phyloP scores from a whole-genome alignment of 2,113 vertebrate species.

The Xiphias gladius region DNA sequence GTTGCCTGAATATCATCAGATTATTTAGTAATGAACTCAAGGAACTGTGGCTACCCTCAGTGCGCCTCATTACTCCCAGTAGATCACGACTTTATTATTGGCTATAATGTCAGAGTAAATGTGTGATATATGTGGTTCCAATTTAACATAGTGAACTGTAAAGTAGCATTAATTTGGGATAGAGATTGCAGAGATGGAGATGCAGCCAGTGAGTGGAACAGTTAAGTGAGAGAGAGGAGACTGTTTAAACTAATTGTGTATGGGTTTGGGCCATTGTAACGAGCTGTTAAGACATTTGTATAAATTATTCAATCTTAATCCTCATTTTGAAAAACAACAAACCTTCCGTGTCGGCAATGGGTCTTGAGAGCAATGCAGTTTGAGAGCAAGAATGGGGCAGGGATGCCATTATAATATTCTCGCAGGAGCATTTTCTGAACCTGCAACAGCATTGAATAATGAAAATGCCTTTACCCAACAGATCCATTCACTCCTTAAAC shows the following conservation, averaged over 20 bases:
- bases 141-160: conserved; percentile 57
- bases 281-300: conserved; percentile 69
- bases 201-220: conserved; percentile 16
- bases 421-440: conserved; percentile 62
- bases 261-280: conserved; percentile 54
- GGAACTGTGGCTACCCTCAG: conserved; percentile 50
- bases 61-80: conserved; percentile 67
- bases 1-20: conserved; percentile 46
- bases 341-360: conserved; percentile 50
- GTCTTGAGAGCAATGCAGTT: conserved; percentile 67
- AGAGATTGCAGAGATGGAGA: too few species aligned
- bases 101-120: conserved; percentile 66
- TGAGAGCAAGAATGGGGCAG: conserved; percentile 62
- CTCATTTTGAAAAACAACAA: conserved; percentile 75
- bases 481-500: conserved; percentile 62
- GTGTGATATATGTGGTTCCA: conserved; percentile 50
- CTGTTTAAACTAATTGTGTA: neutral
- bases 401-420: conserved; percentile 59
- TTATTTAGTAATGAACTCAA: conserved; percentile 70
- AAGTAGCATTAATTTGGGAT: conserved; percentile 64
- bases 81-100: conserved; percentile 67
- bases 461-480: conserved; percentile 61
- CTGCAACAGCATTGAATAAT: conserved; percentile 74
- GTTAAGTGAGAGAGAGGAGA: neutral
- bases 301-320: conserved; percentile 82